These are phyloP conservation scores for Carpatolechia fugitivella DNA, from an alignment of 2,888 invertebrate species.

Conservation along the genomic window DNA sequence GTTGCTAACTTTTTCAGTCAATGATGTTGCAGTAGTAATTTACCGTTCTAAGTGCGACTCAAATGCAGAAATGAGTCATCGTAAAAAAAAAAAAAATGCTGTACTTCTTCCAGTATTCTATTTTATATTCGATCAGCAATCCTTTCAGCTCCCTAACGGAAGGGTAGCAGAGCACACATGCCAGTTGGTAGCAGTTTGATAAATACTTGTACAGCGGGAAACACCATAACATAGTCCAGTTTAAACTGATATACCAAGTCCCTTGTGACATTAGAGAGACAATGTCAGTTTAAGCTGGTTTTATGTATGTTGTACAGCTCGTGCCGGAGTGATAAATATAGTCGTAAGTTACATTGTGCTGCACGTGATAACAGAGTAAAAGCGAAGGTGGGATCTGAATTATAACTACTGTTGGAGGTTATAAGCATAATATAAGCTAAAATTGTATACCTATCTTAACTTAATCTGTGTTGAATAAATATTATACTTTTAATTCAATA, in stretches of 20 bases:
- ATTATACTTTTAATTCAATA: no score
- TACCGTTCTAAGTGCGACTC: no score
- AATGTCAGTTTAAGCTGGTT: background rate
- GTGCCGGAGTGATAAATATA: conserved; percentile 1
- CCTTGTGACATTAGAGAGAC: no score
- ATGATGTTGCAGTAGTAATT: no score
- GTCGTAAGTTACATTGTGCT: background rate
- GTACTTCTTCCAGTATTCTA: background rate
- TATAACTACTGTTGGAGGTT: background rate
- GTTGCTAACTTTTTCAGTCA: no score
- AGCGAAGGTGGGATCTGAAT: background rate
- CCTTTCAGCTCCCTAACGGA: background rate
- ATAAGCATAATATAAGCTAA: background rate
- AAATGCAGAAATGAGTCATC: no score
- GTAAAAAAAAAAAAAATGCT: no score
- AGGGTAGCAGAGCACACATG: background rate
- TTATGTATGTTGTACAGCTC: background rate
- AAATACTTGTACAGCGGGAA: background rate
- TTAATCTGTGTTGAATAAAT: no score
- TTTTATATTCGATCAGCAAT: background rate
- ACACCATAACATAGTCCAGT: no score
- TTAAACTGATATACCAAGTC: no score
- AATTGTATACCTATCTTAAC: no score
- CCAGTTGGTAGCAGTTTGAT: background rate
- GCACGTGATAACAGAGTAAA: background rate